Conservation (phyloP, 1,140 invertebrate species). For the Temnothorax nylanderi region DNA sequence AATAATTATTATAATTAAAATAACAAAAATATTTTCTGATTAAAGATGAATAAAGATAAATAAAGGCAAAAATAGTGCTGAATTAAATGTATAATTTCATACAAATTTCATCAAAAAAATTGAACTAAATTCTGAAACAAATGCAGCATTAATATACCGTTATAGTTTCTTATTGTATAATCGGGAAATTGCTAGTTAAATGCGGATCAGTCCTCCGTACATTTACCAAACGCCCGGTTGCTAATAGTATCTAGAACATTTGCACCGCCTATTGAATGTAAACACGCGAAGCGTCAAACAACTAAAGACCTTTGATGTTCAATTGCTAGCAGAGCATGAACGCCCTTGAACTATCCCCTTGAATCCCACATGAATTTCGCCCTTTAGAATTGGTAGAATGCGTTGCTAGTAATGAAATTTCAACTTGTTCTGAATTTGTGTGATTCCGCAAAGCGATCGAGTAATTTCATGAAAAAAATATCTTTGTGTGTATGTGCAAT, state of each 20-base stretch:
- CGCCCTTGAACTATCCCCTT: conserved; percentile 65
- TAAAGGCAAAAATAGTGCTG: background rate
- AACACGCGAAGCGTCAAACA: conserved; percentile 73
- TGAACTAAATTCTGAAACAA: background rate
- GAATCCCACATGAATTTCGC: conserved; percentile 70
- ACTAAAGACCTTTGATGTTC: conserved; percentile 80
- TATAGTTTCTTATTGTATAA: background rate
- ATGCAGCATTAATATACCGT: background rate
- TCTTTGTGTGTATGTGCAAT: background rate
- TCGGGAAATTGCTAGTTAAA: conserved; percentile 27
- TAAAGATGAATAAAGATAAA: background rate
- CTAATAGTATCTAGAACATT: conserved; percentile 69
- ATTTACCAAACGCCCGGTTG: conserved; percentile 66
- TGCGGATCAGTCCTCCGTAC: conserved; percentile 31
- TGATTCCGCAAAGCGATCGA: conserved; percentile 36
- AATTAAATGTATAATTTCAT: background rate
- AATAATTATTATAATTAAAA: background rate
- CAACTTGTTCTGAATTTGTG: conserved; percentile 52
- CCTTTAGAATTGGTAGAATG: conserved; percentile 66
- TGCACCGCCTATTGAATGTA: conserved; percentile 62
- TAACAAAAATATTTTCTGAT: background rate
- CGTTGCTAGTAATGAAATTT: conserved; percentile 52
- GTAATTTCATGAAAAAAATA: conserved; percentile 20
- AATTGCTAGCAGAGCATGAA: conserved; percentile 75
- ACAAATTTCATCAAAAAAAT: background rate